Base-by-base conservation (phyloP, 2,113 vertebrate genomes). In the Xiphias gladius region DNA sequence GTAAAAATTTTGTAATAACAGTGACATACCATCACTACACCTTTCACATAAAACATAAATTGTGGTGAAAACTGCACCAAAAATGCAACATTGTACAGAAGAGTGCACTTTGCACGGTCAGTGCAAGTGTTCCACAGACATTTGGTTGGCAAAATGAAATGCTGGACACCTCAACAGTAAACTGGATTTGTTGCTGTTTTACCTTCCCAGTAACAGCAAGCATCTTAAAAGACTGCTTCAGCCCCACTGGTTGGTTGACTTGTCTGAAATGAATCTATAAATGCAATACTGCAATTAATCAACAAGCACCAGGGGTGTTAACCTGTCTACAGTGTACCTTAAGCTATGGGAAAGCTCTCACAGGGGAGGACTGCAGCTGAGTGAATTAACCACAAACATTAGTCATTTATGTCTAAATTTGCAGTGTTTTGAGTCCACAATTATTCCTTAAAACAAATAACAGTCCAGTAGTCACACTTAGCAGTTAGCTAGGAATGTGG, bases 261-360 rank as follows among this genome's bases (percentile, higher is more conserved):
- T 52, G 52, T 63, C 79, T 66, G 78, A 80, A 57, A 73, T 61
- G 22, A 73, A 92, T 90, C 87, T 80, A 86, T 89, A 92, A 89
- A 84, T 84, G 73, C 64, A 58, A 85, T 63, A 26, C 79, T 67
- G 75, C 48, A 58, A 87, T 89, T 54, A 78, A 84, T 92, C 89
- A 84, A 73, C 84, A 66, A 68, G 67, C 68, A 28, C 82, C 76
- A 66, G 59, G 46, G 71, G 73, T 78, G 67, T 91, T 91, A 91
- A 89, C 73, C 89, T 86, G 80, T 79, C 82, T 68, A 24, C 58
- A 71, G 57, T 73, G 55, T 50, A 84, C 67, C 73, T 82, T 66
- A 43, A 59, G 83, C 76, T n/a, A 57, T 46, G 61, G 76, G 63
- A 72, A 39, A 50, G 39, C 70, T 70, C 75, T 67, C 64, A 22